Conservation (phyloP, 2,797 vertebrate species). For the Acipenser ruthenus region DNA sequence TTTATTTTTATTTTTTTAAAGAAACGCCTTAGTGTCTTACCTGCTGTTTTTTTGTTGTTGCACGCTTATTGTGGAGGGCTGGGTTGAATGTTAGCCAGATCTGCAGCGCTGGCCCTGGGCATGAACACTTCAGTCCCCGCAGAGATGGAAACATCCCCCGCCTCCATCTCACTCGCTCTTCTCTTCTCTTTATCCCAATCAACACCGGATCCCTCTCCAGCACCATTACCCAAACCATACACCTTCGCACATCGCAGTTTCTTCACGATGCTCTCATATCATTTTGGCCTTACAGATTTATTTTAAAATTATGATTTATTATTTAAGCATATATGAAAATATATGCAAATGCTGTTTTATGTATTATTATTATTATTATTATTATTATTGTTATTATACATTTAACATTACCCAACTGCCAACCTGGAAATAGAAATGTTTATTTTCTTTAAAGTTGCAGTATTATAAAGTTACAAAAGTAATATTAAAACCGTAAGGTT, state of each 20-base stretch:
- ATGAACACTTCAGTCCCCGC: conserved; percentile 89
- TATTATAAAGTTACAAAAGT: conserved; percentile 5
- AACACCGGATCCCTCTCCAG: conserved; percentile 49
- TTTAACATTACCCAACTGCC: conserved; percentile 6
- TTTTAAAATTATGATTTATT: too few relatives aligned
- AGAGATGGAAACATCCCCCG: conserved; percentile 90
- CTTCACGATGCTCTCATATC: not conserved
- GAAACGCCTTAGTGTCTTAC: conserved; percentile 48
- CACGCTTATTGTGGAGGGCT: conserved; percentile 74
- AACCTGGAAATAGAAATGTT: not conserved
- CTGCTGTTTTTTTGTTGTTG: conserved; percentile 56
- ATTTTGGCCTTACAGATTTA: too few relatives aligned
- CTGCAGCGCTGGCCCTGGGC: conserved; percentile 72
- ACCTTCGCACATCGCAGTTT: conserved; percentile 38
- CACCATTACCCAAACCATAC: conserved; percentile 65
- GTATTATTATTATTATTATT: too few relatives aligned
- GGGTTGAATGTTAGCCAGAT: conserved; percentile 95
- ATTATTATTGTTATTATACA: not conserved
- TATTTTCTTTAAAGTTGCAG: too few relatives aligned
- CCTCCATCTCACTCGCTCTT: conserved; percentile 86
- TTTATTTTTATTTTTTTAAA: conserved; percentile 26
- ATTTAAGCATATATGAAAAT: too few relatives aligned
- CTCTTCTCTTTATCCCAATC: conserved; percentile 74
- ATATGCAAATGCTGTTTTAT: not conserved
- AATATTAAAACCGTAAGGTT: conserved; percentile 8